A percentile compares a stretch with the other conserved stretches of the same genome.
Evolutionary conservation across 2,113 vertebrate species (phyloP).

Genomic region (Dicrurus megarhynchus): DNA sequence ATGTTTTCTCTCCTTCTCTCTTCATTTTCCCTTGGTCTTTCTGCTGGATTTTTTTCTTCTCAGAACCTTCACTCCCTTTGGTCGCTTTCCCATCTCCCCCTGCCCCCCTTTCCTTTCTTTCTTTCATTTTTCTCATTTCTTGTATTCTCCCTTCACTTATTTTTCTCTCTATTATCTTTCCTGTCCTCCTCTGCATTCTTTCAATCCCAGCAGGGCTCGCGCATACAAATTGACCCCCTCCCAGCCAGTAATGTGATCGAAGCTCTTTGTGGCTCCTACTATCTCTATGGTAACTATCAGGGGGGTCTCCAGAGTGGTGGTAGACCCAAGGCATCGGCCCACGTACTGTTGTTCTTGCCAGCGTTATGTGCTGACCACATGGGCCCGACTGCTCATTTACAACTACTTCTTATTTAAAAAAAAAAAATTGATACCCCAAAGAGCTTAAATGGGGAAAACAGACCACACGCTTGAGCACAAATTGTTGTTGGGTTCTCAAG

Average conservation of each 20-base stretch:
- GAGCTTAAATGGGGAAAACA: not conserved
- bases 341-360: conserved; percentile 24
- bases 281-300: conserved; percentile 75
- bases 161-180: conserved; percentile 58
- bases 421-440: not conserved
- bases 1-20: not conserved
- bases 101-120: not conserved
- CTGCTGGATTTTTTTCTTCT: not conserved
- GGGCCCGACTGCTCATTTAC: conserved; percentile 30
- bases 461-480: accelerated
- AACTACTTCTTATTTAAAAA: not conserved
- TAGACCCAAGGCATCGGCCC: conserved; percentile 35
- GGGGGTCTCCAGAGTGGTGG: conserved; percentile 43
- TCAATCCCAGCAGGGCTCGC: conserved; percentile 69
- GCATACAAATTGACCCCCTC: conserved; percentile 75
- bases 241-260: conserved; percentile 64
- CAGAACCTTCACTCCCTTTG: not conserved
- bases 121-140: conserved; percentile 22
- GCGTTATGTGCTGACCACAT: not conserved
- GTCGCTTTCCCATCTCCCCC: not conserved
- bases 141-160: conserved; percentile 43
- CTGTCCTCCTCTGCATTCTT: conserved; percentile 69
- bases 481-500: not conserved
- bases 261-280: conserved; percentile 70
- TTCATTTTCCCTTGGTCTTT: not conserved